Base-by-base conservation (phyloP, 2,888 invertebrate species). In the Cryptus armator region DNA sequence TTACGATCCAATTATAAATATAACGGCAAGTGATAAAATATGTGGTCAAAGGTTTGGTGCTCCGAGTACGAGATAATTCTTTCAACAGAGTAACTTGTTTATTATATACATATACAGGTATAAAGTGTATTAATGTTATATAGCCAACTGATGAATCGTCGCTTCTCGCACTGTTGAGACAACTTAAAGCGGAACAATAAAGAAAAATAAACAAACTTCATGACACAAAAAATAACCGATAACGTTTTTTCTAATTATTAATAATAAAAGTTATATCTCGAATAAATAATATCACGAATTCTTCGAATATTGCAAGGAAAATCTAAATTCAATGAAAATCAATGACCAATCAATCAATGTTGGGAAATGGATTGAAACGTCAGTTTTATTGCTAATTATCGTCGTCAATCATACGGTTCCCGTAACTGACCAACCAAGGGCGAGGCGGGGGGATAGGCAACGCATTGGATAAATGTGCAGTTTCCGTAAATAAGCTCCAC, bases 381-480 rank as follows among this genome's bases (percentile, higher is more conserved):
- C 77, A 78, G 16, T 3, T 24, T 59, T 56, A 78, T 78, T 19
- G 46, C 7, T 32, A 46, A 59, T 68, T 32, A 68, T 46, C 29
- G 32, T 10, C 46, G 68, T 48, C 56, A 32, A 59, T 78, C 56
- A 59, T 44, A 43, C 43, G 67, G 24, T 24, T 46, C 59, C n/a
- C 46, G 12, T 44, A n/a, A 12, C 16, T 14, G 43, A 37, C n/a
- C 64, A 66, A 66, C 64, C 6, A 37, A 37, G 37, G 37, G 1
- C 37, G 37, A 43, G 10, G 16, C 51, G 9, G 12, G 24, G 24
- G 2, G 24, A 1, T 24, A 12, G 51, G 16, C 24, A 2, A 37
- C 66, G 14, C 53, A 14, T 68, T 29, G 67, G 29, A 77, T 77
- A 77, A 68, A 77, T 77, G 56, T 14, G 16, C 12, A 16, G 44